phyloP scores from a whole-genome alignment of 2,888 invertebrate genomes.

The Hydraecia micacea region DNA sequence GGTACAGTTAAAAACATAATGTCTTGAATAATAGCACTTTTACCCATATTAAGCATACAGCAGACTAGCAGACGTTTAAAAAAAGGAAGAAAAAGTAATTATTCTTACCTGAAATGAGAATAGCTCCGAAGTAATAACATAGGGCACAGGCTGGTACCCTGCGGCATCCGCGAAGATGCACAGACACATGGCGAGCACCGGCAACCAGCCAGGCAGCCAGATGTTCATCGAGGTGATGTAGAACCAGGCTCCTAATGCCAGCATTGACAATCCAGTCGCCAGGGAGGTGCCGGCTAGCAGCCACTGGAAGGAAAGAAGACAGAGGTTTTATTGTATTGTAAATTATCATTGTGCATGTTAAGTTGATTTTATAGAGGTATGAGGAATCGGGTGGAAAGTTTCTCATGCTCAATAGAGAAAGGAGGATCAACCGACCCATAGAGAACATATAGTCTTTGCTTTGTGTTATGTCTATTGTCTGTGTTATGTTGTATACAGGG shows the following conservation, averaged over 20 bases:
- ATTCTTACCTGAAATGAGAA: conserved; percentile 85
- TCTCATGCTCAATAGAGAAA: background rate
- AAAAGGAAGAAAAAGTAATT: background rate
- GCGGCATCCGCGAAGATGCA: conserved; percentile 87
- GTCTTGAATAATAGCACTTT: too few species aligned
- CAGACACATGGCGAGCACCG: conserved; percentile 85
- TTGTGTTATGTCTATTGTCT: background rate
- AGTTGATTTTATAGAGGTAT: background rate
- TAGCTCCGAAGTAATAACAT: conserved; percentile 86
- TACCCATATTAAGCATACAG: too few species aligned
- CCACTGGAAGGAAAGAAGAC: conserved; percentile 77
- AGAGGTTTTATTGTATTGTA: background rate
- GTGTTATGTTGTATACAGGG: background rate
- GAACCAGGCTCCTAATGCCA: conserved; percentile 86
- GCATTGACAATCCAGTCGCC: conserved; percentile 85
- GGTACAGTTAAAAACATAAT: too few species aligned
- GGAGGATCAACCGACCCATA: background rate
- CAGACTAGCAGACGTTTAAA: too few species aligned
- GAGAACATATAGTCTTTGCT: too few species aligned
- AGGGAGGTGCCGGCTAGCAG: conserved; percentile 84
- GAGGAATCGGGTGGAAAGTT: background rate
- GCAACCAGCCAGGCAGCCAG: conserved; percentile 87
- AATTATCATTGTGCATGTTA: too few species aligned
- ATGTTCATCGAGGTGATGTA: conserved; percentile 79
- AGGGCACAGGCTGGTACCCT: conserved; percentile 87